These are phyloP conservation scores for Dipodomys ordii DNA, from an alignment of 2,113 vertebrate genomes.

Conservation along the genomic window DNA sequence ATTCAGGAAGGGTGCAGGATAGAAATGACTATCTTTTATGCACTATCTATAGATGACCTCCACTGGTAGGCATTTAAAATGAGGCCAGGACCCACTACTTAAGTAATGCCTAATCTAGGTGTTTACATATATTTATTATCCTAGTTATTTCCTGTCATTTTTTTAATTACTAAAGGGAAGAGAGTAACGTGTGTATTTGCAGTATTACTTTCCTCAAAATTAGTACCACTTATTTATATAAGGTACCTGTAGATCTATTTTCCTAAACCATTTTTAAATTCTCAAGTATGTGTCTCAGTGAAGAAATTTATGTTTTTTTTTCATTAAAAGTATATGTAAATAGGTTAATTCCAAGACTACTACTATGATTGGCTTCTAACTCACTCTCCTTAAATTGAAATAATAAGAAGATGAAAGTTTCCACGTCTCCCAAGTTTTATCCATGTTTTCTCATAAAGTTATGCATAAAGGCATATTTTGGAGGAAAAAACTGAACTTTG, in stretches of 20 bases:
- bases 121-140: slow-evolving; percentile 37
- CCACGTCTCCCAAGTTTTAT: neutral
- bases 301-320: slow-evolving; percentile 22
- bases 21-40: neutral
- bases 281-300: neutral
- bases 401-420: slow-evolving; percentile 7
- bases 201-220: slow-evolving; percentile 58
- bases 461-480: slow-evolving; percentile 36
- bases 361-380: slow-evolving; percentile 29
- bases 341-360: slow-evolving; percentile 14
- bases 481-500: neutral
- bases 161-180: slow-evolving; percentile 47
- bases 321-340: slow-evolving; percentile 26
- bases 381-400: slow-evolving; percentile 44
- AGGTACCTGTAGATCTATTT: slow-evolving; percentile 17
- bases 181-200: neutral
- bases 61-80: neutral
- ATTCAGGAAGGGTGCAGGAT: neutral
- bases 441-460: slow-evolving; percentile 6
- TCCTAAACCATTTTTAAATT: slow-evolving; percentile 47
- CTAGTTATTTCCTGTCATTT: slow-evolving; percentile 27
- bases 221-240: slow-evolving; percentile 52
- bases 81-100: neutral
- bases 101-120: slow-evolving; percentile 28
- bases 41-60: neutral